Conservation (phyloP, 2,888 invertebrate genomes). For the Mesochorus sp. region DNA sequence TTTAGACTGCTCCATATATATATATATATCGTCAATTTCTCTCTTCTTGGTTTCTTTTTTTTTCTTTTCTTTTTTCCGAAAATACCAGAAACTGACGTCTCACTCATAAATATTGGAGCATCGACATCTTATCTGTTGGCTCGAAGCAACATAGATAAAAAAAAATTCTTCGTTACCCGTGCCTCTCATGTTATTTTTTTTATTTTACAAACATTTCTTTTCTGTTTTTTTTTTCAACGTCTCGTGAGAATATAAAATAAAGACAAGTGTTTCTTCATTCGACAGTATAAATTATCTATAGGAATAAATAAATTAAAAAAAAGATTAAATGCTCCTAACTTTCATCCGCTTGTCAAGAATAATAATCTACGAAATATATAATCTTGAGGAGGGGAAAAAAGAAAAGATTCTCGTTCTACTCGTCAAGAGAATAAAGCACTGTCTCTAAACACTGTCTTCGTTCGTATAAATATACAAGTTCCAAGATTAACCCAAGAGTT, state of each 20-base stretch:
- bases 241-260: too few relatives aligned
- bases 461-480: constrained; percentile 48
- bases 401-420: constrained; percentile 47
- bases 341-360: constrained; percentile 24
- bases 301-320: too few relatives aligned
- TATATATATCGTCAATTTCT: too few relatives aligned
- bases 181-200: too few relatives aligned
- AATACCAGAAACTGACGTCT: not conserved
- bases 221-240: too few relatives aligned
- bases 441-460: constrained; percentile 61
- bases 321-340: not conserved
- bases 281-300: too few relatives aligned
- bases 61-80: constrained; percentile 18
- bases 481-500: constrained; percentile 60
- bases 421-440: constrained; percentile 61
- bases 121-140: constrained; percentile 29
- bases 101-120: not conserved
- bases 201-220: too few relatives aligned
- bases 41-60: too few relatives aligned
- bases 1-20: constrained; percentile 56
- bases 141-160: not conserved
- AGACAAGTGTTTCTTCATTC: too few relatives aligned
- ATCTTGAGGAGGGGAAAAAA: constrained; percentile 23
- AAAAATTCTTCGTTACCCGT: not conserved
- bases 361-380: constrained; percentile 27